Base-by-base conservation (phyloP, 2,888 invertebrate species). In the Trisateles emortualis region DNA sequence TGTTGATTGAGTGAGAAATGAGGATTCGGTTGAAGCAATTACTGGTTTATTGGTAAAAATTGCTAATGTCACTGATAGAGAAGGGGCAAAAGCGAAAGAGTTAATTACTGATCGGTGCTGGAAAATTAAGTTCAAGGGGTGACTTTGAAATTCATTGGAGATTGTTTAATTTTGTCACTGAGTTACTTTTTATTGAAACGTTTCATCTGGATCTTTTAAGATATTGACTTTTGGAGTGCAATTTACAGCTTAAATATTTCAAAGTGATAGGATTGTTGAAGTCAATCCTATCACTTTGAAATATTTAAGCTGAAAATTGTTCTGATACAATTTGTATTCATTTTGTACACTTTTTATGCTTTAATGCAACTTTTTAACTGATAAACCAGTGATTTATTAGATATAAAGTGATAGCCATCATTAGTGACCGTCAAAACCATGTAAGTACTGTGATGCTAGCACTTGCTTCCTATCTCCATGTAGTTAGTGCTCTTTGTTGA, bases 1-100 rank as follows among this genome's bases (percentile, higher is more conserved):
- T 79, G 78, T 79, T 85, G 83, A 86, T 86, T 84, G 80, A 84
- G 81, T 82, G 82, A 79, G 79, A 72, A 83, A 83, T 79, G 81
- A 73, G 75, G 64, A 73, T 77, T 79, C 67, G 72, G 73, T 76
- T 66, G 58, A 68, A 81, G 81, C 72, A 84, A 84, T 84, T 81
- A 58, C 51, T 39, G 63, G 74, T 64, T 78, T 86, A 87, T 86
- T 83, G 86, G 84, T 80, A 86, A 86, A 86, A 87, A 87, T 83
- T 81, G 83, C 81, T 79, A 82, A 84, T 84, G 79, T 74, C 75
- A 74, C 72, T 59, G 58, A 65, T 68, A 57, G 60, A 51, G 54
- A 48, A 46, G 49, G 44, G 39, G 53, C 38, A 44, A 33, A 32
- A 39, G 33, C 29, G 61, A 66, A 64, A 58, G 72, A 79, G 74